Base-by-base conservation (phyloP, 2,113 vertebrate genomes). In the Taxidea taxus region DNA sequence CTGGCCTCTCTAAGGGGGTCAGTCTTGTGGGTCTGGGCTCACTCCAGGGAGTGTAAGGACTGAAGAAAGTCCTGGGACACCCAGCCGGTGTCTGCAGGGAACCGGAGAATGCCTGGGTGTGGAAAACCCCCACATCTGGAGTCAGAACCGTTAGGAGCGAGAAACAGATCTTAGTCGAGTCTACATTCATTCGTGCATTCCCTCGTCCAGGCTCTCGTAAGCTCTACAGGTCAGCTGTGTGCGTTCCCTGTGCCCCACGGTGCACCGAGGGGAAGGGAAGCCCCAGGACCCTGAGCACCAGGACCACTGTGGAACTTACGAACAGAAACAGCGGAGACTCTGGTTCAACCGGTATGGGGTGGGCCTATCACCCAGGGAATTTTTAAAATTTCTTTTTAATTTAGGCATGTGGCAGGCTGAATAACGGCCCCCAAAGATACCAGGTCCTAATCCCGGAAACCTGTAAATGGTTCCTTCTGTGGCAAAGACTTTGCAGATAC, bases 111-210 rank as follows among this genome's bases (percentile, higher is more conserved):
- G 13, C 44, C 47, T 42, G 21, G 37, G 49, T 86, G 44, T 64
- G 44, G 4, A 78, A 15, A 68, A 27, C 49, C 29, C 21, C 68
- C 39, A 3, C 3, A 1, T 37, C 31, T 21, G 49, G 62, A 23
- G 8, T 60, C 51, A 21, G 23, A 18, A 29, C 31, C 15, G 2
- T 87, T 80, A 21, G 0, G 0, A 27, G 60, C n/a, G 6, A 80
- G 60, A 47, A 16, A 18, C 4, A 88, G 72, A 56, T 21, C n/a
- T 93, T 9, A 23, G 20, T 42, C 16, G 82, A 44, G 34, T 56
- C 70, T 37, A 1, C 6, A 18, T 4, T 87, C 25, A 20, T n/a
- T 81, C 21, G 8, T 1, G 3, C 1, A 3, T 31, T 64, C 4
- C 31, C n/a, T 78, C 58, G 25, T 6, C 77, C 25, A 4, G 49